Evolutionary conservation across 35 echinoderm and acorn worm species (phyloP).

Genomic region (Hemicentrotus pulcherrimus): DNA sequence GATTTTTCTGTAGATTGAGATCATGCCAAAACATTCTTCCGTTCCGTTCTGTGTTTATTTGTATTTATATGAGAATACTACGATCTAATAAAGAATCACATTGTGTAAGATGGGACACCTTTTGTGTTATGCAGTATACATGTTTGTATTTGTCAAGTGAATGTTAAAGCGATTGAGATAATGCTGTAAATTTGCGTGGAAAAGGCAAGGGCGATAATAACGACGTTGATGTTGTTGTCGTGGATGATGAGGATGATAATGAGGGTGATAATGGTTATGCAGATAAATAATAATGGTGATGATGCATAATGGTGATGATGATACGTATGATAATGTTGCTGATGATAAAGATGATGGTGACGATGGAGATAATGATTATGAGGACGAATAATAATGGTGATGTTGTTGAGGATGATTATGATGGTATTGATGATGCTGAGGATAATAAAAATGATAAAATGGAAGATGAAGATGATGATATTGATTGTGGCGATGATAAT

Average conservation of each 20-base stretch:
- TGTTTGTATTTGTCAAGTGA: no score
- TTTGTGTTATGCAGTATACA: not conserved
- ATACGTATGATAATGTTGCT: not conserved
- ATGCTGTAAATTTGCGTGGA: not conserved
- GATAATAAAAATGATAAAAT: not conserved
- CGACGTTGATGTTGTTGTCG: not conserved
- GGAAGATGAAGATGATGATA: not conserved
- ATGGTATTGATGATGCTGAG: not conserved
- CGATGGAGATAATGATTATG: not conserved
- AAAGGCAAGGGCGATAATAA: not conserved
- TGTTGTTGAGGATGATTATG: not conserved
- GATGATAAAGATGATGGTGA: not conserved
- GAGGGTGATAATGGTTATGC: not conserved
- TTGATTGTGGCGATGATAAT: not conserved
- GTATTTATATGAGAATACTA: not conserved
- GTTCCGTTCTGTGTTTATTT: not conserved
- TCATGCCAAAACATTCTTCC: not conserved
- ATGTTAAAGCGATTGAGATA: no score
- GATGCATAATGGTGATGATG: not conserved
- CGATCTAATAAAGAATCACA: not conserved
- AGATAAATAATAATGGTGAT: not conserved
- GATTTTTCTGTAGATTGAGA: not conserved
- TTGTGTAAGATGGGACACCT: not conserved
- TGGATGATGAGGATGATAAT: not conserved
- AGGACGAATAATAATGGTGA: not conserved